Conservation (phyloP, 2,888 invertebrate genomes). For the Mylabris sibirica region DNA sequence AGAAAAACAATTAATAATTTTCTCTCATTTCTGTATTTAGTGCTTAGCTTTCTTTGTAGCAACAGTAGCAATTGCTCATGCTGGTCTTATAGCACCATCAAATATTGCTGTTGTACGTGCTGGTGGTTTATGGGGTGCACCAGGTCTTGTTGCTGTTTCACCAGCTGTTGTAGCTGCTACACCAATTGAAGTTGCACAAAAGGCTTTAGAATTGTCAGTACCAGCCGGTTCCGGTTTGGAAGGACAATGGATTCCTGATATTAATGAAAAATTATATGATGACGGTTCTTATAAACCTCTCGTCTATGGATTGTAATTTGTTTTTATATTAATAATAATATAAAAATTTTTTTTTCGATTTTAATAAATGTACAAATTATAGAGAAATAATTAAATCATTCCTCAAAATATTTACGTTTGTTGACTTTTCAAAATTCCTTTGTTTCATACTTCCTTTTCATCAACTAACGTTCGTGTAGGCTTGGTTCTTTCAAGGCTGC, state of each 20-base stretch:
- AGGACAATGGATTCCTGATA: slow-evolving; percentile 44
- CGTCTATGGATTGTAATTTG: slow-evolving; percentile 27
- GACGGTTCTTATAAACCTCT: slow-evolving; percentile 44
- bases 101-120: slow-evolving; percentile 4
- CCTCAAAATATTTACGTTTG: neutral
- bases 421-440: neutral
- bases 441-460: neutral
- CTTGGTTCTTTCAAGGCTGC: slow-evolving; percentile 4
- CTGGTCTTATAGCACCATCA: slow-evolving; percentile 16
- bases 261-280: slow-evolving; percentile 43
- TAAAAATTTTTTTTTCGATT: neutral
- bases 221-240: slow-evolving; percentile 42
- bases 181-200: neutral
- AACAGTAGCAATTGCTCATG: slow-evolving; percentile 23
- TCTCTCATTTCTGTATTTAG: slow-evolving; percentile 12
- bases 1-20: neutral
- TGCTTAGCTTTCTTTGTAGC: slow-evolving; percentile 28
- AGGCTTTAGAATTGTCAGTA: slow-evolving; percentile 23
- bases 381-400: slow-evolving; percentile 4
- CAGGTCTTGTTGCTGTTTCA: neutral
- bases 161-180: neutral
- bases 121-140: neutral
- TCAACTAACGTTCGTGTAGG: neutral
- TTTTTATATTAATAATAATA: no score
- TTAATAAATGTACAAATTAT: neutral